A percentile compares a stretch with the other conserved stretches of the same genome.
phyloP scores from a whole-genome alignment of 1,140 invertebrate genomes.

The Uloborus diversus region DNA sequence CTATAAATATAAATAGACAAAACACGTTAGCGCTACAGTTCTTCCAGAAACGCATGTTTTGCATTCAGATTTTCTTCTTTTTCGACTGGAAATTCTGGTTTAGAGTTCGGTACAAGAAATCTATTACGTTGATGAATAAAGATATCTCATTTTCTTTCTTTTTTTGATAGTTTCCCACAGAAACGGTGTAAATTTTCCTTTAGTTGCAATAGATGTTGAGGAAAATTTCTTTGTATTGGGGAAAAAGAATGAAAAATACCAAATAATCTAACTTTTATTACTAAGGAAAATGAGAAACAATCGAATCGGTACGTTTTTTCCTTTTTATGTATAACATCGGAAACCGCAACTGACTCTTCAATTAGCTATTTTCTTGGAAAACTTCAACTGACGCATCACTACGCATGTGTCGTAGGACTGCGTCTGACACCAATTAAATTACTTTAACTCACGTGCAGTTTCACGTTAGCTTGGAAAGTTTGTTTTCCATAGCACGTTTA shows the following conservation, averaged over 20 bases:
- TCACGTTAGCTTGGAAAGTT: too few relatives aligned
- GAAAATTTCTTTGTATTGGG: neutral
- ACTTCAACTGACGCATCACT: too few relatives aligned
- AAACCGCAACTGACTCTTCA: too few relatives aligned
- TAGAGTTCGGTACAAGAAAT: constrained; percentile 33
- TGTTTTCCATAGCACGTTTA: too few relatives aligned
- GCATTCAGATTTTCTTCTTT: constrained; percentile 40
- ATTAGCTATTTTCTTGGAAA: too few relatives aligned
- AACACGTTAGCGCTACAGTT: constrained; percentile 36
- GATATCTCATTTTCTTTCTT: constrained; percentile 26
- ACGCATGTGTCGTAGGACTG: too few relatives aligned
- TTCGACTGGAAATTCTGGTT: constrained; percentile 53
- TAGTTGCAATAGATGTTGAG: neutral
- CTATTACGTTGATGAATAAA: constrained; percentile 45
- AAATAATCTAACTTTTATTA: neutral
- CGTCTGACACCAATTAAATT: too few relatives aligned
- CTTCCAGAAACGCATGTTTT: constrained; percentile 38
- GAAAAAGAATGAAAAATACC: too few relatives aligned
- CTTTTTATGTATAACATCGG: too few relatives aligned
- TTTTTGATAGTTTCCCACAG: neutral
- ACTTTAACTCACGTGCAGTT: too few relatives aligned
- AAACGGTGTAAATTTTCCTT: constrained; percentile 24
- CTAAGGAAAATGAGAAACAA: too few relatives aligned
- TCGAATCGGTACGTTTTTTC: too few relatives aligned
- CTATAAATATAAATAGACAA: constrained; percentile 47